Conservation (phyloP, 2,113 vertebrate genomes). For the Chinchilla lanigera region DNA sequence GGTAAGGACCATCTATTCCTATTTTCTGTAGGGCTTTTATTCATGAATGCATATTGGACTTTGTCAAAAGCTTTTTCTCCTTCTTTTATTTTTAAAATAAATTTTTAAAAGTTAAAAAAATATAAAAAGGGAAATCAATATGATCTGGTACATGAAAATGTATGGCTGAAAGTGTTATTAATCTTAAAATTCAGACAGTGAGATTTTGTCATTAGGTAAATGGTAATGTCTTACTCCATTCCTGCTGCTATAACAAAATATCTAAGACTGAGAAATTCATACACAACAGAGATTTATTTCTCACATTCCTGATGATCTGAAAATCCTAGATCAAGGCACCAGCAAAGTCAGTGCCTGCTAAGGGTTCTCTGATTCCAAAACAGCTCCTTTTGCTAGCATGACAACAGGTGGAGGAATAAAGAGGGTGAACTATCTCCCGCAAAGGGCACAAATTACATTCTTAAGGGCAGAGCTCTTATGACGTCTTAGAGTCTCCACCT, state of each 20-base stretch:
- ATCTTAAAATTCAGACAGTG: background rate
- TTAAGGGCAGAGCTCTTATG: background rate
- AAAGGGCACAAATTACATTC: background rate
- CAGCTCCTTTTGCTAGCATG: no score
- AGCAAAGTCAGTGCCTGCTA: background rate
- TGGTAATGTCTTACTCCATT: background rate
- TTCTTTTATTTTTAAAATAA: no score
- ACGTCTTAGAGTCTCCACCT: background rate
- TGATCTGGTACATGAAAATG: background rate
- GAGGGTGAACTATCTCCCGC: background rate
- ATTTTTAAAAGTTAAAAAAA: no score
- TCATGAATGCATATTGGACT: no score
- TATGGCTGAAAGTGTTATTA: background rate
- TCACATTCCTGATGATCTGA: background rate
- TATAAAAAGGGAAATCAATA: background rate
- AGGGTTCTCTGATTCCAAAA: background rate
- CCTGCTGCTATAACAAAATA: background rate
- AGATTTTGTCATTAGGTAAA: background rate
- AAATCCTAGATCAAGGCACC: background rate
- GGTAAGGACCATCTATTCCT: no score
- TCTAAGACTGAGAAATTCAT: background rate
- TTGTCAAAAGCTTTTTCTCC: no score
- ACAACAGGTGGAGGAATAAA: background rate
- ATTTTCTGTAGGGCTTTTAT: no score
- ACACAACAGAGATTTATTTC: background rate